Evolutionary conservation across 2,113 vertebrate genomes (phyloP), one percentile per base, ranked within the genome.

Genomic region (Vulpes vulpes): DNA sequence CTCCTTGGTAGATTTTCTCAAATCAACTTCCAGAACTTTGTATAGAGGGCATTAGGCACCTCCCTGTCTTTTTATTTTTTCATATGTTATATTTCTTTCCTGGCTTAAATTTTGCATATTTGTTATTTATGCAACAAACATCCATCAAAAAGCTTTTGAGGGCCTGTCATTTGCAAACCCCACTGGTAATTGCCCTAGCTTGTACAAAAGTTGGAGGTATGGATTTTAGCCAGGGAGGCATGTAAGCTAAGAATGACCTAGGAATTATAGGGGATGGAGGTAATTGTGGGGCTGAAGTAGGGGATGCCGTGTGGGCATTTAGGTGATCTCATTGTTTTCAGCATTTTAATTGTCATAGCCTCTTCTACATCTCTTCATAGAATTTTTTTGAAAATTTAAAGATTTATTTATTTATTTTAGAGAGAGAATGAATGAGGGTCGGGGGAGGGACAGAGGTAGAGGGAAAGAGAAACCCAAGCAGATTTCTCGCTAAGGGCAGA

Each of bases 21-120:
- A 96, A 87, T 83, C 90, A 30, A 22, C 25, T 93, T 93, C 53
- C 30, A 71, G 49, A 93, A 95, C 51, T 91, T 78, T 95, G n/a
- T 94, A 64, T 14, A 87, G 84, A 96, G 81, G 51, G 60, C 20
- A 80, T 79, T 91, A 81, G 64, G 4, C 23, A 51, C 71, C 3
- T 8, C 38, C 0, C 35, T 12, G 62, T 43, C 22, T 62, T 55
- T 95, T 96, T 94, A 27, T 62, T 60, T 96, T 96, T 93, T 49
- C 35, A 25, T 82, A 14, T 82, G 35, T 91, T 62, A 11, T 89
- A 96, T 96, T 94, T 97, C 67, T 95, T 97, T 96, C 92, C 53
- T 95, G 43, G 8, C 27, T 91, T 95, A 94, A 92, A 87, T 95
- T 94, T 74, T 98, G 55, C 53, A 67, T 95, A 60, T 78, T 94